Conservation (phyloP, 1,140 invertebrate genomes). For the Cydia fagiglandana region DNA sequence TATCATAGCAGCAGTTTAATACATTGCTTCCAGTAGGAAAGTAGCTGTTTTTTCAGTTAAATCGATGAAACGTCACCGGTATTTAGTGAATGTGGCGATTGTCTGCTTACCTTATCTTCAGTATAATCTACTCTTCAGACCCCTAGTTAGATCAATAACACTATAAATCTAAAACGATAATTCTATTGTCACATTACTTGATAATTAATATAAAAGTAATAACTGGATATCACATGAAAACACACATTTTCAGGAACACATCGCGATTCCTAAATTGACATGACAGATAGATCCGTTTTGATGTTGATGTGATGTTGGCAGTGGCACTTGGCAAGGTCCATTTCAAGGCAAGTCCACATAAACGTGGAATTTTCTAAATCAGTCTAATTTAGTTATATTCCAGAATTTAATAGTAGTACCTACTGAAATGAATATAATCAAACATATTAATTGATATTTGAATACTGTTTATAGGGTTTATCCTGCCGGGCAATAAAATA, state of each 20-base stretch:
- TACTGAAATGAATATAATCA: not conserved
- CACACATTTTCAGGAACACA: constrained; percentile 29
- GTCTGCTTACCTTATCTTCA: constrained; percentile 15
- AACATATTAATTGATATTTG: not conserved
- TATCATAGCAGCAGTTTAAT: not conserved
- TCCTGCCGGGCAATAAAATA: too few species aligned
- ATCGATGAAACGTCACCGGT: constrained; percentile 28
- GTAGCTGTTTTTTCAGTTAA: not conserved
- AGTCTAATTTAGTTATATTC: constrained; percentile 15
- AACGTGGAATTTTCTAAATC: not conserved
- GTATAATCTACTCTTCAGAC: not conserved
- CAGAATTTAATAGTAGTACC: not conserved
- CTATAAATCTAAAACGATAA: not conserved
- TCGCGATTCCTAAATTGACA: constrained; percentile 20
- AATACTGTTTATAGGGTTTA: too few species aligned
- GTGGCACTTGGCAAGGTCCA: not conserved
- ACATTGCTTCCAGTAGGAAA: not conserved
- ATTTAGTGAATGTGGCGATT: constrained; percentile 9
- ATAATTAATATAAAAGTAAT: constrained; percentile 13
- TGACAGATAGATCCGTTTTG: constrained; percentile 25
- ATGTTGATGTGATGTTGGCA: constrained; percentile 30
- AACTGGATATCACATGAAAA: constrained; percentile 14
- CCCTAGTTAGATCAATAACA: constrained; percentile 22
- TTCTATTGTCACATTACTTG: constrained; percentile 21
- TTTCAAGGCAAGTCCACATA: not conserved